Evolutionary conservation across 2,113 vertebrate genomes (phyloP).

Genomic region (Forbesichthys agassizii): DNA sequence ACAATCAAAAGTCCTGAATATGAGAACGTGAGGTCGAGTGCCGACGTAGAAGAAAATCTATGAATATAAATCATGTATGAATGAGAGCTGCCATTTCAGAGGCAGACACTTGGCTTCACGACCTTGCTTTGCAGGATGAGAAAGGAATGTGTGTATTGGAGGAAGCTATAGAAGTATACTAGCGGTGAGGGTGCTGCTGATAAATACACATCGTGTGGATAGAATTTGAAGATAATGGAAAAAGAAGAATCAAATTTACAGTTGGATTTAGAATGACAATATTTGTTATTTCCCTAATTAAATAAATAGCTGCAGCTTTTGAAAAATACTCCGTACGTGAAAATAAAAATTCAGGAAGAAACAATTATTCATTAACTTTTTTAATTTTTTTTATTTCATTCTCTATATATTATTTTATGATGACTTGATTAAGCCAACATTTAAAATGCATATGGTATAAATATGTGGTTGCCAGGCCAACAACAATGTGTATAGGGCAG

Average conservation of each 20-base stretch:
- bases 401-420: neutral
- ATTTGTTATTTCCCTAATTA: neutral
- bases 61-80: conserved; percentile 55
- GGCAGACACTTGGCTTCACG: conserved; percentile 18
- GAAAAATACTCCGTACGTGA: too few species aligned
- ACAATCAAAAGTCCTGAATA: conserved; percentile 35
- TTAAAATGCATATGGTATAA: too few species aligned
- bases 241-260: neutral
- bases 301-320: neutral
- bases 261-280: neutral
- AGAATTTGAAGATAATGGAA: neutral
- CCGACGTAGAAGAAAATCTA: conserved; percentile 24
- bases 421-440: neutral
- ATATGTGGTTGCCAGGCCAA: too few species aligned
- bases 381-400: too few species aligned
- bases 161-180: conserved; percentile 14
- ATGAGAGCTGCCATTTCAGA: conserved; percentile 36
- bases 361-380: too few species aligned
- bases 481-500: too few species aligned
- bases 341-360: too few species aligned
- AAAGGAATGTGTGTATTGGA: conserved; percentile 9
- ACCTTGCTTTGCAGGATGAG: conserved; percentile 8
- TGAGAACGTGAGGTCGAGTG: conserved; percentile 42
- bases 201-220: neutral
- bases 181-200: conserved; percentile 10